Evolutionary conservation across 2,113 vertebrate genomes (phyloP).

Genomic region (Muscicapa adusta): DNA sequence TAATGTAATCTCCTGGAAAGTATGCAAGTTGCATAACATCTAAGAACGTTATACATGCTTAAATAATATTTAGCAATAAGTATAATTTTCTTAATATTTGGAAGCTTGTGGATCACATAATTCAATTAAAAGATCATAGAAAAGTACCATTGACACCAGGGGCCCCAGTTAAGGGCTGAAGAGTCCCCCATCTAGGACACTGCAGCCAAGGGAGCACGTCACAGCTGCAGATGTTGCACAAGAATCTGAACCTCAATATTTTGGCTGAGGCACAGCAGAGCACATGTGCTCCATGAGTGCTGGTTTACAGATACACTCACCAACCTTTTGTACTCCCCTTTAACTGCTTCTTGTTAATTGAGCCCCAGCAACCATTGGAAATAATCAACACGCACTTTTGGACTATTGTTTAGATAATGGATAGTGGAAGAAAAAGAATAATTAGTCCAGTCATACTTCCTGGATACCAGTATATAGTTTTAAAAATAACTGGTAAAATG

Average conservation of each 20-base stretch:
- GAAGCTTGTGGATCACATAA: not conserved
- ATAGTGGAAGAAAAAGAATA: not conserved
- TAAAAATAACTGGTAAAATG: not conserved
- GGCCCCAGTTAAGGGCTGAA: fast-evolving
- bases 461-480: not conserved
- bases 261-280: not conserved
- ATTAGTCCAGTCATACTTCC: not conserved
- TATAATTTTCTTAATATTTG: not conserved
- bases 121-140: not conserved
- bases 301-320: not conserved
- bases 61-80: not conserved
- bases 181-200: not conserved
- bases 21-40: not conserved
- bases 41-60: not conserved
- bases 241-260: not conserved
- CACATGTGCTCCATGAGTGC: no score
- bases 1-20: not conserved
- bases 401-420: conserved; percentile 12
- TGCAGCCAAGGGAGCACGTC: not conserved
- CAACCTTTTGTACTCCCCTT: not conserved
- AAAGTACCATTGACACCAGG: not conserved
- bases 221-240: not conserved
- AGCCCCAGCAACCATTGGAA: not conserved
- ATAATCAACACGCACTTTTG: not conserved
- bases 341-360: not conserved